A percentile compares a stretch with the other conserved stretches of the same genome.
phyloP scores from a whole-genome alignment of 2,888 invertebrate genomes.

The Perdita meconis region DNA sequence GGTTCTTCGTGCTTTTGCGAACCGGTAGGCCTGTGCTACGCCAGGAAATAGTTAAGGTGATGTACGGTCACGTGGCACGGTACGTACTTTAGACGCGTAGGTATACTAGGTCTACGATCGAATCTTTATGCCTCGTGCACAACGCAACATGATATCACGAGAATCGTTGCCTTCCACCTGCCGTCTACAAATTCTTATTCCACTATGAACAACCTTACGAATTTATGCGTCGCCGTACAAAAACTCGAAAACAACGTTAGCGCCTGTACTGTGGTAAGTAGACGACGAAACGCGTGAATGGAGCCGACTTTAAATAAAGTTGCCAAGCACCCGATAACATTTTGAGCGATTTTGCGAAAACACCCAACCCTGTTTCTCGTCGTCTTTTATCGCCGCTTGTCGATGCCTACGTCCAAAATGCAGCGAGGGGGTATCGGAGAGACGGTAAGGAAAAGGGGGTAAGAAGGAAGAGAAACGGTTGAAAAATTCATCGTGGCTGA shows the following conservation, averaged over 20 bases:
- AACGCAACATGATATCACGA: constrained; percentile 28
- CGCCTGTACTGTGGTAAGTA: no score
- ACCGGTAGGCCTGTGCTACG: constrained; percentile 55
- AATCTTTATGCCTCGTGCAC: constrained; percentile 67
- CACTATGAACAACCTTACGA: not conserved
- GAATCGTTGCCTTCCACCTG: constrained; percentile 48
- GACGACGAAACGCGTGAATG: not conserved
- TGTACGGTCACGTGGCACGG: constrained; percentile 75
- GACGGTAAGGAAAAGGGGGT: not conserved
- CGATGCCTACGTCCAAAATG: constrained; percentile 31
- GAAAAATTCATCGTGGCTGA: constrained; percentile 66
- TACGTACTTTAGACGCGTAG: constrained; percentile 69
- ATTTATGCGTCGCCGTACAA: not conserved
- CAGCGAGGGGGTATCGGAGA: constrained; percentile 6
- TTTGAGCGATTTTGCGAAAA: no score
- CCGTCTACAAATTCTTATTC: not conserved
- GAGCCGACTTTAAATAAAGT: constrained; percentile 11
- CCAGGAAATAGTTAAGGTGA: constrained; percentile 75
- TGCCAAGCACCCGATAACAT: constrained; percentile 7
- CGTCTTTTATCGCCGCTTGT: no score
- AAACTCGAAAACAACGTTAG: not conserved
- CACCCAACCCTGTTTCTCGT: no score
- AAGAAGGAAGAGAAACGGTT: constrained; percentile 46
- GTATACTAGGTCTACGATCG: no score
- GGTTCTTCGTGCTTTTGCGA: constrained; percentile 52